Conservation (phyloP, 2,888 invertebrate genomes). For the Drosophila rubida region DNA sequence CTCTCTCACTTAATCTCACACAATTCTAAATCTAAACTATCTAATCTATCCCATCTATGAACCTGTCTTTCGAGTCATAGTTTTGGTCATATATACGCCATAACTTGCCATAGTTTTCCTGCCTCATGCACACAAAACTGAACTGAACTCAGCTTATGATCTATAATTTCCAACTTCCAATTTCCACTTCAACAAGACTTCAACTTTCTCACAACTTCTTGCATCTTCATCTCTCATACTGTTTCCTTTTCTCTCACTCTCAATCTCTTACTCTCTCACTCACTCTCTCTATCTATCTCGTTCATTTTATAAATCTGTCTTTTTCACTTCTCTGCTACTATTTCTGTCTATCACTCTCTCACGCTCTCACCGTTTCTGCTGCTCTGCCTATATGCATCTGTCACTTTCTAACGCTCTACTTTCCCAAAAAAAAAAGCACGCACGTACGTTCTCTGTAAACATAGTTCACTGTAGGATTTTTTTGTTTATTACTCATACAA, state of each 20-base stretch:
- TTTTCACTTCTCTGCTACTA: constrained; percentile 20
- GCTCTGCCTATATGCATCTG: constrained; percentile 51
- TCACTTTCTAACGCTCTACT: constrained; percentile 69
- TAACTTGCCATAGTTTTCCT: constrained; percentile 84
- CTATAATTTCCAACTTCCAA: constrained; percentile 37
- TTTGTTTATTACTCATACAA: constrained; percentile 47
- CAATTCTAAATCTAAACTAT: constrained; percentile 7
- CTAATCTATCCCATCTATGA: constrained; percentile 38
- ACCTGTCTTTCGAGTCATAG: constrained; percentile 71
- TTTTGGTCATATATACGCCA: constrained; percentile 83
- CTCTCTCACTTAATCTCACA: no score
- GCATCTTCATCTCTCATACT: constrained; percentile 41
- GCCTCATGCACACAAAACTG: constrained; percentile 66
- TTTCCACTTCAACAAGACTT: constrained; percentile 51
- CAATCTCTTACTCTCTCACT: constrained; percentile 31
- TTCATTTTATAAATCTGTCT: constrained; percentile 27
- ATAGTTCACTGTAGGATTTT: constrained; percentile 71
- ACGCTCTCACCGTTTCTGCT: constrained; percentile 42
- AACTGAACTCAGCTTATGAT: constrained; percentile 59
- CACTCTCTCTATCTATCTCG: constrained; percentile 20
- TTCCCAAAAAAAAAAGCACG: constrained; percentile 49
- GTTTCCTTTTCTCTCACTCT: constrained; percentile 29
- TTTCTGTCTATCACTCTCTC: constrained; percentile 49
- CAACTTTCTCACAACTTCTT: constrained; percentile 60
- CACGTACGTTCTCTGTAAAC: constrained; percentile 57